Conservation (phyloP, 2,888 invertebrate species). For the Diogma glabrata region DNA sequence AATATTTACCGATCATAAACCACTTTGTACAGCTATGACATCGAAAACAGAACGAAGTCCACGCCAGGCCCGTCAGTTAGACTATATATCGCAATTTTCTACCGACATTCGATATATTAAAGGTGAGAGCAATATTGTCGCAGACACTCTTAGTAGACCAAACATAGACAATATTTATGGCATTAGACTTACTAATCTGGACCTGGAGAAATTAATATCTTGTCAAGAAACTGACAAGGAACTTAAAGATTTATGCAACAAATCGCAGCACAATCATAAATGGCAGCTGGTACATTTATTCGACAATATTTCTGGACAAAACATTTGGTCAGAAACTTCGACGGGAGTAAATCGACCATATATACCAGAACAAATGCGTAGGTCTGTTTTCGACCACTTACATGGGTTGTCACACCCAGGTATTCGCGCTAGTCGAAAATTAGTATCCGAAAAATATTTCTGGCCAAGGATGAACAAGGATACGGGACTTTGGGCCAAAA, state of each 20-base stretch:
- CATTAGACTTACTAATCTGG: neutral
- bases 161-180: no score
- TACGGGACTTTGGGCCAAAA: neutral
- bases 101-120: slow-evolving; percentile 8
- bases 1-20: slow-evolving; percentile 28
- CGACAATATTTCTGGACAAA: no score
- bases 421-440: no score
- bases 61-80: slow-evolving; percentile 26
- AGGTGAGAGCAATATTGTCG: slow-evolving; percentile 13
- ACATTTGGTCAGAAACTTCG: no score
- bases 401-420: no score
- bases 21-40: slow-evolving; percentile 24
- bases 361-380: no score
- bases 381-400: no score
- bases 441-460: no score
- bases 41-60: slow-evolving; percentile 24
- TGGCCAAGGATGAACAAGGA: no score
- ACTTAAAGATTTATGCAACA: neutral
- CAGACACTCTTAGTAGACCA: neutral
- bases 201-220: neutral
- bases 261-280: no score
- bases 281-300: no score
- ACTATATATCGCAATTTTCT: slow-evolving; percentile 20
- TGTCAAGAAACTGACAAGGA: neutral
- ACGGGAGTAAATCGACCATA: no score